Base-by-base conservation (phyloP, 2,888 invertebrate genomes). In the Rhagium mordax region DNA sequence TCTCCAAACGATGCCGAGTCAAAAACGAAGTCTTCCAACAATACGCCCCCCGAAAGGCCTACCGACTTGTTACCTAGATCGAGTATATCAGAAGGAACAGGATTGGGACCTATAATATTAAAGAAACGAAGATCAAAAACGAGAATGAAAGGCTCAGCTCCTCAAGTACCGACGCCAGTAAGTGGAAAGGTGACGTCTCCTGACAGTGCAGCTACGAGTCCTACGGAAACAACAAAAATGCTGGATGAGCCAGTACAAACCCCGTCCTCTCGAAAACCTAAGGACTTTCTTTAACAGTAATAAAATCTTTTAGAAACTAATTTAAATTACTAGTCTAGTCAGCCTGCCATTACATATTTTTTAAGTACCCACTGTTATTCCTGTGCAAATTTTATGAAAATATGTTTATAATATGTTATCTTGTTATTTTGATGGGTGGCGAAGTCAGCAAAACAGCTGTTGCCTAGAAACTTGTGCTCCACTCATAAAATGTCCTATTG, bases 151-250 rank as follows among this genome's bases (percentile, higher is more conserved):
- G 82, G 81, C n/a, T 78, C 86, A 27, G 87, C 88, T 3, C 87
- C 88, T 3, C 87, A 87, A 78, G 83, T 84, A 60, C 86, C 86
- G 8, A 85, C 85, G 27, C 84, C 85, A 15, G 79, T 76, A 18
- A 84, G 81, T 29, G 82, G 85, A 48, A 87, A 86, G 76, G 74
- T 82, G 5, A 83, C 85, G 29, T 86, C 87, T 24, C 87, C 87
- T 13, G 88, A 87, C 71, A 88, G 88, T 79, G 85, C 88, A 29
- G 87, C 88, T 72, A 88, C 89, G 13, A 88, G 89, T 76, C 90
- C 90, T 68, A 88, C 91, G n/a, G 91, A 91, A 82, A 90, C 90
- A 18, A 89, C 90, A 74, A 89, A 89, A 81, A 89, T 89, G 89
- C 84, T 90, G 78, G 88, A 85, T 55, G 86, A 89, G 76, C 75